These are phyloP conservation scores for Theretra japonica DNA, from an alignment of 2,888 invertebrate genomes.

Conservation along the genomic window DNA sequence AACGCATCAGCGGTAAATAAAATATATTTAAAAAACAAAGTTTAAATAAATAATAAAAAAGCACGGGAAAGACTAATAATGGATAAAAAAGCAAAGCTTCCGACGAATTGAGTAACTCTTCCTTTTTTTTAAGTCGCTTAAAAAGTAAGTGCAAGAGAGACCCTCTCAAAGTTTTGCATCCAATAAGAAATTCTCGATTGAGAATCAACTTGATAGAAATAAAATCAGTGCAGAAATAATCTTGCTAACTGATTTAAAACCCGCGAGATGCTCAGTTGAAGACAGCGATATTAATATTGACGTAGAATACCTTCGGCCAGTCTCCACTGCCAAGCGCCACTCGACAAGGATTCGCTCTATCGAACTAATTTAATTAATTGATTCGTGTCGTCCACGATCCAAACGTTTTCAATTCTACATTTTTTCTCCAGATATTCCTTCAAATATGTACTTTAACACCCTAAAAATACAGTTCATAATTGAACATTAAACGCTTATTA, in stretches of 20 bases:
- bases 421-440: not conserved
- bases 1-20: not conserved
- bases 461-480: conserved; percentile 38
- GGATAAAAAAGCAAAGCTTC: too few relatives aligned
- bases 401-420: conserved; percentile 39
- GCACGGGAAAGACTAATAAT: too few relatives aligned
- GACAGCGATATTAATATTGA: conserved; percentile 24
- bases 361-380: conserved; percentile 71
- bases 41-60: too few relatives aligned
- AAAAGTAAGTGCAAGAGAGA: not conserved
- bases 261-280: not conserved
- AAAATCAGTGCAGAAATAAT: conserved; percentile 4
- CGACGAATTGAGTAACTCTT: too few relatives aligned
- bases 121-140: too few relatives aligned
- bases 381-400: conserved; percentile 56
- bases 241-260: not conserved
- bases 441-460: conserved; percentile 39
- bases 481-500: conserved; percentile 30
- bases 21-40: too few relatives aligned
- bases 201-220: not conserved
- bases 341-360: conserved; percentile 48
- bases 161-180: not conserved
- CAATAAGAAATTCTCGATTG: not conserved
- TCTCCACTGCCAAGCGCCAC: conserved; percentile 33
- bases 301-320: not conserved